Evolutionary conservation across 1,140 invertebrate species (phyloP).

Genomic region (Pteromalus puparum): DNA sequence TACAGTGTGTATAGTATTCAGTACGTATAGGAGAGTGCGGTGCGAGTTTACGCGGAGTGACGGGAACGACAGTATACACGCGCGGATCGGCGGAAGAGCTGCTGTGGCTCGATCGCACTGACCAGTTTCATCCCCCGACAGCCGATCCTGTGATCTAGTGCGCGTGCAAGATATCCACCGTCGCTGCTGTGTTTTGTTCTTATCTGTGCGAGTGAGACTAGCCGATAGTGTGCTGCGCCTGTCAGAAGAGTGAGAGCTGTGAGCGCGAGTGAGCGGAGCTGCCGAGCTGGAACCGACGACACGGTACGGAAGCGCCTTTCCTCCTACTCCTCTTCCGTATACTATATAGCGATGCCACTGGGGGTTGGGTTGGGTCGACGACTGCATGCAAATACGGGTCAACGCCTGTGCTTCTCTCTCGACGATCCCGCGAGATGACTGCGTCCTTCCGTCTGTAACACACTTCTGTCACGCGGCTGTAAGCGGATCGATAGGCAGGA

Average conservation of each 20-base stretch:
- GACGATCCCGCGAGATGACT: neutral
- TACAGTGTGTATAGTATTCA: neutral
- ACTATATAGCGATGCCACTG: neutral
- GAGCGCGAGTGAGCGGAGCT: no score
- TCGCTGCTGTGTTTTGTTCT: neutral
- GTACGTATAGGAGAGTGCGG: neutral
- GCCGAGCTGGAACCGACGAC: neutral
- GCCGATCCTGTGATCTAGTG: neutral
- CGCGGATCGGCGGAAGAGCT: neutral
- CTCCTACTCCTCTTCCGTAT: no score
- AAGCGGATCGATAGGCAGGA: neutral
- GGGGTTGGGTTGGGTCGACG: slow-evolving; percentile 1
- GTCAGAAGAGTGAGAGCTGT: neutral
- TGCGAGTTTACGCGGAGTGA: neutral
- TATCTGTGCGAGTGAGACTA: neutral
- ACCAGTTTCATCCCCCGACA: no score
- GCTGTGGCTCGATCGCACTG: neutral
- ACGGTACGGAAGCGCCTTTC: slow-evolving; percentile 7
- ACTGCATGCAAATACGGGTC: neutral
- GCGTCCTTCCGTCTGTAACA: no score
- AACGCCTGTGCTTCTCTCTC: neutral
- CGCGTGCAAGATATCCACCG: no score
- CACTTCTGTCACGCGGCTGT: neutral
- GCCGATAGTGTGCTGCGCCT: neutral
- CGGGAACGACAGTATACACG: neutral